Conservation (phyloP, 2,113 vertebrate genomes). For the Cryptomyrus ogoouensis region DNA sequence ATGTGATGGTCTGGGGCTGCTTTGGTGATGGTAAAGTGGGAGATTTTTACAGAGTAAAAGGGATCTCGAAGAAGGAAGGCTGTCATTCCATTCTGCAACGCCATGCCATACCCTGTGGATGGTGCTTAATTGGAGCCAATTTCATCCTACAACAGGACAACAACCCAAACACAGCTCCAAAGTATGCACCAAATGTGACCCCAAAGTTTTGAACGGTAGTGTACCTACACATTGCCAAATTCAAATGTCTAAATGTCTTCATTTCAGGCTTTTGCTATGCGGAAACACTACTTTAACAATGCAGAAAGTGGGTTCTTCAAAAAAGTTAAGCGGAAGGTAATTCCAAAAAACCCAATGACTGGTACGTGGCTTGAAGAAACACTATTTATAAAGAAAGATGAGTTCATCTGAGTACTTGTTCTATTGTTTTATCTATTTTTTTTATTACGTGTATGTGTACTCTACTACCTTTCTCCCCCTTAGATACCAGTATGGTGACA, state of each 20-base stretch:
- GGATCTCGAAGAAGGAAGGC: no score
- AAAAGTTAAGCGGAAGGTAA: slow-evolving; percentile 70
- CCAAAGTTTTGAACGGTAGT: no score
- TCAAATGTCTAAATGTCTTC: background rate
- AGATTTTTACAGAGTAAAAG: no score
- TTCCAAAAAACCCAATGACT: slow-evolving; percentile 72
- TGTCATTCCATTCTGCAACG: no score
- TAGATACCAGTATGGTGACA: slow-evolving; percentile 70
- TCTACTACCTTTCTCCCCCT: background rate
- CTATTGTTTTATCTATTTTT: background rate
- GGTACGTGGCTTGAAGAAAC: slow-evolving; percentile 46
- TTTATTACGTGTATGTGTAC: background rate
- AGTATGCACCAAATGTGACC: background rate
- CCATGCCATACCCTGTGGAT: no score
- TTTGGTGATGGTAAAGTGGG: no score
- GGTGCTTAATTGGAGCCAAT: no score
- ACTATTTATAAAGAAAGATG: background rate
- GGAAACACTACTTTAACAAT: slow-evolving; percentile 73
- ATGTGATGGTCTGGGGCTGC: no score
- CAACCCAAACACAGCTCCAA: no score
- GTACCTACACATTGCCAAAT: background rate
- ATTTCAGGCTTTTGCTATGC: slow-evolving; percentile 70
- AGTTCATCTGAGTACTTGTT: background rate
- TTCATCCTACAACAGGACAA: no score
- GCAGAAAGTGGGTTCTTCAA: slow-evolving; percentile 72